Evolutionary conservation across 2,797 vertebrate genomes (phyloP), one percentile per base, ranked within the genome.

Genomic region (Taeniopygia guttata): DNA sequence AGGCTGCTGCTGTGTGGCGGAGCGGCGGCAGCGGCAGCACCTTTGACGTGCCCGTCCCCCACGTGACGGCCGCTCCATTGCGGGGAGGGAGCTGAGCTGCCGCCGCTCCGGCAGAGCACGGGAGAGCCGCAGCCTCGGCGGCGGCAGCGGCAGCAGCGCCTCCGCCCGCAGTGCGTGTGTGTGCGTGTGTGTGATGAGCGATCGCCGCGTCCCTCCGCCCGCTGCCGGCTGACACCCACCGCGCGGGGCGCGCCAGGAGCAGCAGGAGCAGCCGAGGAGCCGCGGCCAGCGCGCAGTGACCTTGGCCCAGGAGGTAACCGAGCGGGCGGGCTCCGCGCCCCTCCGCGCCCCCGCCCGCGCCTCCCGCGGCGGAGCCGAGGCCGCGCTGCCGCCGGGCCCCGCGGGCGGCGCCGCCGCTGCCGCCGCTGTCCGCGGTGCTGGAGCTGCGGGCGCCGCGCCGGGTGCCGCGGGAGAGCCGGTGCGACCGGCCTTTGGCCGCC

Each of bases 11-110:
- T 25, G 83, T 60, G 90, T 30, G 83, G 49, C 64, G 9, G 54
- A 40, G 94, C 80, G 77, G 93, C 87, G 81, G 90, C 86, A 52
- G 90, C 90, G 27, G 89, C 94, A 40, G 95, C 96, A 94, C 97
- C 97, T 94, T 95, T 90, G 97, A 94, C 96, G 97, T 96, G 90
- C 94, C 93, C 46, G 79, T 92, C 38, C 70, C 87, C 97, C 98
- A 98, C 97, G 98, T 98, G 98, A 98, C 96, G 40, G 94, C 94
- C 90, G 95, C 95, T 96, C 92, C 90, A 89, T 67, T 87, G 97
- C 97, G 64, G 95, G 94, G 93, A 94, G 96, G 95, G 93, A 84
- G 97, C 97, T 67, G 89, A 82, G 89, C 93, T 19, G 91, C 95
- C 77, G 96, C 93, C 81, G 96, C 96, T 93, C 59, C 91, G 91